Evolutionary conservation across 2,113 vertebrate genomes (phyloP).

Genomic region (Ginglymostoma cirratum): DNA sequence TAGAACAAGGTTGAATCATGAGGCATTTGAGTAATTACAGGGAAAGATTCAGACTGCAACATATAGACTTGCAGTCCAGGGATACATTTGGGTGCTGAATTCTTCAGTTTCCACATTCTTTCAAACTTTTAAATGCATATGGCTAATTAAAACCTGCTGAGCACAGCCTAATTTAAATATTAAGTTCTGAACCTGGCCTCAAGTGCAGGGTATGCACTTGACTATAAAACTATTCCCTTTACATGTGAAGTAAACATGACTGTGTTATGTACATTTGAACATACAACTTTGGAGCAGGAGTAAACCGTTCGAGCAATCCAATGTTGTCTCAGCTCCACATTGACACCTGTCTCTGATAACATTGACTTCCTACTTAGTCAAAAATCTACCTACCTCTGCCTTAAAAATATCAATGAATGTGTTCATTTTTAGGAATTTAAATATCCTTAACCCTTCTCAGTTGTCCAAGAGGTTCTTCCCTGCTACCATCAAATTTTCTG

Average conservation of each 20-base stretch:
- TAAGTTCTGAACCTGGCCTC: background rate
- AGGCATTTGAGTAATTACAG: background rate
- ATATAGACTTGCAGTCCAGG: background rate
- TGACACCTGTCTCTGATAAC: no score
- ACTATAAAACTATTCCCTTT: background rate
- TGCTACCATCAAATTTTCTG: background rate
- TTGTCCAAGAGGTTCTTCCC: no score
- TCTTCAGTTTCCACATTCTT: background rate
- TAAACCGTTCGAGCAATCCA: no score
- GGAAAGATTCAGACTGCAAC: background rate
- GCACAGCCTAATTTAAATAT: background rate
- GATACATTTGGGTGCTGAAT: background rate
- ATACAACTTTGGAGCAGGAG: no score
- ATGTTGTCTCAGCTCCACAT: no score
- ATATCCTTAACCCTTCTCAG: background rate
- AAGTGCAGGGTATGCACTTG: background rate
- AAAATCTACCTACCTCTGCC: no score
- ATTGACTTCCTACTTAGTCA: no score
- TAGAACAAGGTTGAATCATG: no score
- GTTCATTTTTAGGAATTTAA: background rate
- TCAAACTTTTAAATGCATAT: background rate
- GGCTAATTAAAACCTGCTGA: background rate
- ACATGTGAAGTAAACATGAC: background rate
- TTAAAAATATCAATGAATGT: no score
- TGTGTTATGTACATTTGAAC: no score